phyloP scores from a whole-genome alignment of 2,113 vertebrate genomes.

The Zingel zingel region DNA sequence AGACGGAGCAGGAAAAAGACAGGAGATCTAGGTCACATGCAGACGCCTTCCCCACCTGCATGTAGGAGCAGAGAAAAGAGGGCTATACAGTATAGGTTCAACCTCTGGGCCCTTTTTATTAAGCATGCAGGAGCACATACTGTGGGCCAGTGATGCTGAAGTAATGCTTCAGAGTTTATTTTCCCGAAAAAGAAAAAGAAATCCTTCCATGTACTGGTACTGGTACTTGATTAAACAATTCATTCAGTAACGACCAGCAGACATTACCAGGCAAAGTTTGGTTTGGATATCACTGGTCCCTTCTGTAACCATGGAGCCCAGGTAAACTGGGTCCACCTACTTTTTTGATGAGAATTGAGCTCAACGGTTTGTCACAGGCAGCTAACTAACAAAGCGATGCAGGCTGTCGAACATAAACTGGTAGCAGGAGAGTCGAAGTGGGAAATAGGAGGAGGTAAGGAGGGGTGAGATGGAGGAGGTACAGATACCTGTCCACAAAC shows the following conservation, averaged over 20 bases:
- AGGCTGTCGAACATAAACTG: conserved; percentile 39
- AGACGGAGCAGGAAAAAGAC: conserved; percentile 35
- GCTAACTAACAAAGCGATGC: conserved; percentile 1
- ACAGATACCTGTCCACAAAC: too few species aligned
- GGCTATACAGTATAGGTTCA: neutral
- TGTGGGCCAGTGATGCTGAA: neutral
- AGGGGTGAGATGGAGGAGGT: neutral
- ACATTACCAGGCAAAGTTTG: conserved; percentile 29
- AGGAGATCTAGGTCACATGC: conserved; percentile 27
- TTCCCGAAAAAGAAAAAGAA: conserved; percentile 12
- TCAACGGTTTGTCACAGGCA: conserved; percentile 1
- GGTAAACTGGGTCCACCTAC: conserved; percentile 37
- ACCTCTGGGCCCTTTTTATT: conserved; percentile 1
- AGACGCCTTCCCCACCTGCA: conserved; percentile 12
- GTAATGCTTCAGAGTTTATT: neutral
- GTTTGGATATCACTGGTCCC: conserved; percentile 25
- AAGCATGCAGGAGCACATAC: neutral
- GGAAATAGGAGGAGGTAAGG: neutral
- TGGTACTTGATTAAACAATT: conserved; percentile 45
- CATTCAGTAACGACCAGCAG: neutral
- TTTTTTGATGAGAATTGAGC: neutral
- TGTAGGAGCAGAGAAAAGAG: neutral
- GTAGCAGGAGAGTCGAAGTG: neutral
- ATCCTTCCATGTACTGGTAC: conserved; percentile 16
- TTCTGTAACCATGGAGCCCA: conserved; percentile 8